Evolutionary conservation across 2,797 vertebrate genomes (phyloP).

Genomic region (Atherinosoma microstoma): DNA sequence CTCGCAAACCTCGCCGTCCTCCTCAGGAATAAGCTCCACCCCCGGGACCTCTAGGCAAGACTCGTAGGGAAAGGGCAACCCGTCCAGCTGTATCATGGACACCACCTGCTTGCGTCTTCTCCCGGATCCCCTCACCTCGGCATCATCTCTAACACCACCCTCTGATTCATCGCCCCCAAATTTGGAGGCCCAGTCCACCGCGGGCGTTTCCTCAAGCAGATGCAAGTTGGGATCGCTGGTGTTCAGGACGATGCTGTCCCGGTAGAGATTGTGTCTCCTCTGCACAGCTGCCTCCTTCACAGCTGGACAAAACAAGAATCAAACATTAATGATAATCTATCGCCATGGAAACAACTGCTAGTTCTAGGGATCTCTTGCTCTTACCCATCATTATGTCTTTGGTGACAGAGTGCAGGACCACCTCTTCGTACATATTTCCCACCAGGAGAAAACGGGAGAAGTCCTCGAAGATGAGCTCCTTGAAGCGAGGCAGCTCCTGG

Average conservation of each 20-base stretch:
- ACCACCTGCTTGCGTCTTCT: conserved; percentile 91
- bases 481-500: conserved; percentile 91
- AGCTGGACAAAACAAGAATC: conserved; percentile 74
- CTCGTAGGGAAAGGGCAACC: conserved; percentile 79
- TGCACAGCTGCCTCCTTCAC: conserved; percentile 97
- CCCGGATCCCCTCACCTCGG: conserved; percentile 23
- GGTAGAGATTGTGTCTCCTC: conserved; percentile 94
- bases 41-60: conserved; percentile 83
- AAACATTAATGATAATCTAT: background rate
- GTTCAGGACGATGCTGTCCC: conserved; percentile 94
- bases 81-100: conserved; percentile 91
- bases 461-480: conserved; percentile 97
- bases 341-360: background rate
- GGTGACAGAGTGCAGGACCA: conserved; percentile 93
- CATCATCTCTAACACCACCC: background rate
- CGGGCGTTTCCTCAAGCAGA: conserved; percentile 84
- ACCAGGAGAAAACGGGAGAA: conserved; percentile 93
- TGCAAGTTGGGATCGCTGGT: conserved; percentile 96
- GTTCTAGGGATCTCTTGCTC: conserved; percentile 26
- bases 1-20: conserved; percentile 41
- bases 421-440: conserved; percentile 95
- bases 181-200: conserved; percentile 90
- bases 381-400: conserved; percentile 97
- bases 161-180: conserved; percentile 59
- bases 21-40: conserved; percentile 83